phyloP scores from a whole-genome alignment of 2,113 vertebrate species.

The Panthera tigris region DNA sequence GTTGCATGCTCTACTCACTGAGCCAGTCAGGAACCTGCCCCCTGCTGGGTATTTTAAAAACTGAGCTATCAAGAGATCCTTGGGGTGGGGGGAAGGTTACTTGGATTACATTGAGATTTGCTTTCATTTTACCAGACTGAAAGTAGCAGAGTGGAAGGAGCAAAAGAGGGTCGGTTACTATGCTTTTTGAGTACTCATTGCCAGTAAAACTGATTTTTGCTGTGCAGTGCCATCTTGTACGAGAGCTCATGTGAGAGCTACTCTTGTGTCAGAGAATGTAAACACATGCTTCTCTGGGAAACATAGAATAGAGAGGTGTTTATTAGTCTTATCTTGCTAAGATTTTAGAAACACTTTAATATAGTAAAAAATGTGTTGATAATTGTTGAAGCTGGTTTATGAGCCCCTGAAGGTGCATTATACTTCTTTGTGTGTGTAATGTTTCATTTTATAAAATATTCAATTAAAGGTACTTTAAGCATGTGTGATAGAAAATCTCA shows the following conservation, averaged over 20 bases:
- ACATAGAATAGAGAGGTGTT: background rate
- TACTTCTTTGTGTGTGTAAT: background rate
- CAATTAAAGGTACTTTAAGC: background rate
- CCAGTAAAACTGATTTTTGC: background rate
- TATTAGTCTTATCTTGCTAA: background rate
- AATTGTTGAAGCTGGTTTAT: constrained; percentile 5
- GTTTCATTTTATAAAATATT: background rate
- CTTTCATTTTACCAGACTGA: constrained; percentile 21
- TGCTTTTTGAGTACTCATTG: background rate
- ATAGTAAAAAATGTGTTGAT: background rate
- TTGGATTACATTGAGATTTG: background rate
- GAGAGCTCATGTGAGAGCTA: background rate
- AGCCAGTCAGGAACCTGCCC: too few species aligned
- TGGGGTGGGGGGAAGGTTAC: background rate
- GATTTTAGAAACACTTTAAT: constrained; percentile 13
- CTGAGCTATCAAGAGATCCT: background rate
- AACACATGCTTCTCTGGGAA: background rate
- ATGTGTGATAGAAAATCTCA: background rate
- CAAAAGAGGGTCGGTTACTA: background rate
- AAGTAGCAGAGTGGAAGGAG: background rate
- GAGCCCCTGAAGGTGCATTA: background rate
- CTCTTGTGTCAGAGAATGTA: background rate
- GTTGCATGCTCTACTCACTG: too few species aligned
- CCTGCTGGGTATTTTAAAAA: background rate
- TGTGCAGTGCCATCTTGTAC: background rate